A percentile compares a stretch with the other conserved stretches of the same genome.
phyloP scores from a whole-genome alignment of 2,113 vertebrate species.

The Saguinus imperator region DNA sequence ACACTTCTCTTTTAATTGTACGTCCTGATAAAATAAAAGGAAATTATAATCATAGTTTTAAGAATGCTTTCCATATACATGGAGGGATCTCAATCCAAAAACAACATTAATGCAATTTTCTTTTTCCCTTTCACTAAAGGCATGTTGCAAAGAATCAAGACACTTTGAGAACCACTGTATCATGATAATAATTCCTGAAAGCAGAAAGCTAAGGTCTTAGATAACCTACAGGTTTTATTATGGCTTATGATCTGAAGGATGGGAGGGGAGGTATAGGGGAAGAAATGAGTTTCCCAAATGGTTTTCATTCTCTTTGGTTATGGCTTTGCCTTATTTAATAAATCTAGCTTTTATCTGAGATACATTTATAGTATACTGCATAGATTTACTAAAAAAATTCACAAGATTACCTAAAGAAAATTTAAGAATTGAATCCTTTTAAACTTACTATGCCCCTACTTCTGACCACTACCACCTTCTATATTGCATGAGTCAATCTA shows the following conservation, averaged over 20 bases:
- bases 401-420: neutral
- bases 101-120: neutral
- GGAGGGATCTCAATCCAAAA: neutral
- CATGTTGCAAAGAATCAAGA: too few species aligned
- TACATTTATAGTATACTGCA: neutral
- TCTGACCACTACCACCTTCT: neutral
- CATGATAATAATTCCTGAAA: neutral
- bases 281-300: neutral
- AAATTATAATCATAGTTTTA: neutral
- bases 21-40: neutral
- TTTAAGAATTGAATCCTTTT: neutral
- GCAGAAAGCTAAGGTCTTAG: neutral
- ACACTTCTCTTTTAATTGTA: neutral
- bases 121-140: neutral
- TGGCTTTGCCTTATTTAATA: neutral
- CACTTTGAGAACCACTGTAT: neutral
- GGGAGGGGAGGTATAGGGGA: neutral
- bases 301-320: neutral
- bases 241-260: neutral
- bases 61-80: neutral
- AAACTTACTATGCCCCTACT: neutral
- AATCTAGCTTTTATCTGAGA: neutral
- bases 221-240: neutral
- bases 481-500: neutral
- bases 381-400: neutral